A percentile compares a stretch with the other conserved stretches of the same genome.
These are phyloP conservation scores for Rafetus swinhoei DNA, from an alignment of 2,113 vertebrate species.

Conservation along the genomic window DNA sequence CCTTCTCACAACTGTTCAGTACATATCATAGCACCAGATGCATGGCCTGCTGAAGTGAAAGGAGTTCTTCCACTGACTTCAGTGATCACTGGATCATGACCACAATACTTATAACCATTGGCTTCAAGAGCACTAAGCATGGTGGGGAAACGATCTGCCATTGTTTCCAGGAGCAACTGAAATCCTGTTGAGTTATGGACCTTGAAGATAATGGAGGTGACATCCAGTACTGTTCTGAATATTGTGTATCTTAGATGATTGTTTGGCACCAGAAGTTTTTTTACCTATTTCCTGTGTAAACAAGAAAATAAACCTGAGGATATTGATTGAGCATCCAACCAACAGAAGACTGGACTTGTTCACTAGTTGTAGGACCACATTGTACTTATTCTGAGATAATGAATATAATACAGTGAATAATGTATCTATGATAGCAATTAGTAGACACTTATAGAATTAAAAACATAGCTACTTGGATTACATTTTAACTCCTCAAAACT, in stretches of 20 bases:
- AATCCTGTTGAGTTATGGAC: not conserved
- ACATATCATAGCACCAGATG: not conserved
- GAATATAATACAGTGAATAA: not conserved
- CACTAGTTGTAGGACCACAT: not conserved
- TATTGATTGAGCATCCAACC: not conserved
- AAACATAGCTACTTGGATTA: not conserved
- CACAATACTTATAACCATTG: not conserved
- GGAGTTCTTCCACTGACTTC: not conserved
- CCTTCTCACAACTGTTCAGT: not conserved
- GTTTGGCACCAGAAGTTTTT: not conserved
- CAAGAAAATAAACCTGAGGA: not conserved
- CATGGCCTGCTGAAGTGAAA: not conserved
- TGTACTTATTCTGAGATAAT: not conserved
- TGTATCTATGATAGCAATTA: not conserved
- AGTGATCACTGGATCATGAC: not conserved
- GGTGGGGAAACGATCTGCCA: not conserved
- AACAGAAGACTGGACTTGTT: not conserved
- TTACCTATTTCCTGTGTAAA: not conserved
- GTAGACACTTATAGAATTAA: not conserved
- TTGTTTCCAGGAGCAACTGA: not conserved
- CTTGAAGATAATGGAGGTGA: not conserved
- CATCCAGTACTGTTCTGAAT: not conserved
- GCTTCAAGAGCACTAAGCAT: not conserved
- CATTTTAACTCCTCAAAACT: not conserved
- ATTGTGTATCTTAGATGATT: not conserved